Evolutionary conservation across 2,113 vertebrate species (phyloP).

Genomic region (Gymnocephalus cernua): DNA sequence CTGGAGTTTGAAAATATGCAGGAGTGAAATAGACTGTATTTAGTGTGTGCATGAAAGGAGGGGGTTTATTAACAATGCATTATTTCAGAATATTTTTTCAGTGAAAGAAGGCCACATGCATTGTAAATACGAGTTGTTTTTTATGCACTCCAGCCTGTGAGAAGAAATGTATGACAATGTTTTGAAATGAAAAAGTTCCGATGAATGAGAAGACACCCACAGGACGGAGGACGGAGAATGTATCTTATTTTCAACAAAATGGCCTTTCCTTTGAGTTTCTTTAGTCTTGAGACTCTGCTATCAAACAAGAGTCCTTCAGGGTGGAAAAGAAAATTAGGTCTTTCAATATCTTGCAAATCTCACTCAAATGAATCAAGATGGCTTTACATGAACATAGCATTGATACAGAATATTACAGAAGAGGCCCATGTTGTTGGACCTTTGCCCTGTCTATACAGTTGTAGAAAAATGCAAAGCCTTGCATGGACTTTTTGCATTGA

Average conservation of each 20-base stretch:
- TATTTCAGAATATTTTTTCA: conserved; percentile 38
- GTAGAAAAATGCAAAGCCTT: background rate
- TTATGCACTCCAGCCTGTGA: conserved; percentile 24
- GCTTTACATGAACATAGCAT: background rate
- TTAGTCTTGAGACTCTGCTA: background rate
- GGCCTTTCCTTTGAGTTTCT: conserved; percentile 42
- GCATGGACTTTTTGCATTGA: background rate
- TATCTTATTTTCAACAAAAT: conserved; percentile 27
- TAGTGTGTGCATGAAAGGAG: background rate
- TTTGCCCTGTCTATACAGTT: background rate
- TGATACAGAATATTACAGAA: background rate
- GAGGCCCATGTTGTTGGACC: background rate
- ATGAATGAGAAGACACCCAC: background rate
- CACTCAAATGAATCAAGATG: background rate
- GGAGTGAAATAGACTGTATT: background rate
- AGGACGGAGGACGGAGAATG: conserved; percentile 4
- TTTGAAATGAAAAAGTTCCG: conserved; percentile 57
- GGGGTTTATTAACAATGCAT: conserved; percentile 27
- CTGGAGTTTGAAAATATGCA: conserved; percentile 5
- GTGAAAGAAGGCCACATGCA: conserved; percentile 14
- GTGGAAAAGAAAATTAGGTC: background rate
- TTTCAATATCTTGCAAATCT: background rate
- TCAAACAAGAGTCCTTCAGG: background rate
- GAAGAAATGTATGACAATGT: conserved; percentile 27
- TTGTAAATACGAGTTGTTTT: conserved; percentile 28